Conservation (phyloP, 2,797 vertebrate species). For the Geotria australis region DNA sequence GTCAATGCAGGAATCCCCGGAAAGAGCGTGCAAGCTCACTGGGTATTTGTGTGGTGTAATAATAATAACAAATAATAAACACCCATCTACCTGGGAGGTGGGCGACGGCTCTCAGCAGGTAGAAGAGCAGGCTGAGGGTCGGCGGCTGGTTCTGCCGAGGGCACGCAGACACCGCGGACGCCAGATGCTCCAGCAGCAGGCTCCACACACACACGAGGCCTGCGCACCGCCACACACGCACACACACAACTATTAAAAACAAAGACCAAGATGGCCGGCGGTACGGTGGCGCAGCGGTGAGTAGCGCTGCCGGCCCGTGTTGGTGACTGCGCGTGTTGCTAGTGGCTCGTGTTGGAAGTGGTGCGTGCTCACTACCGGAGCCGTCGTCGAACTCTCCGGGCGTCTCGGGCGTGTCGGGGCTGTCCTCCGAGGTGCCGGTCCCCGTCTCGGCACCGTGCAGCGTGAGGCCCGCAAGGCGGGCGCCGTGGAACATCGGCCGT, state of each 20-base stretch:
- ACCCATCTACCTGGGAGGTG: conserved; percentile 50
- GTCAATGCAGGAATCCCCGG: too few relatives aligned
- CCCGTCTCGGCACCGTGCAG: conserved; percentile 28
- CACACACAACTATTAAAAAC: too few relatives aligned
- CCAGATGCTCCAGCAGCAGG: conserved; percentile 62
- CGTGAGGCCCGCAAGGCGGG: conserved; percentile 44
- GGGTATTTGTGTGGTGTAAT: too few relatives aligned
- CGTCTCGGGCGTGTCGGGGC: conserved; percentile 48
- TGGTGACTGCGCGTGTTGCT: too few relatives aligned
- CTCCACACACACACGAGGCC: conserved; percentile 93
- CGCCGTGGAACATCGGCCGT: conserved; percentile 63
- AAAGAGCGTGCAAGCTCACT: too few relatives aligned
- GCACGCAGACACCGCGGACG: conserved; percentile 67
- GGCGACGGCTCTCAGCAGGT: conserved; percentile 50
- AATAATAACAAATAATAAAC: too few relatives aligned
- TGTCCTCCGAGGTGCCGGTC: conserved; percentile 56
- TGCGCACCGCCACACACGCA: conserved; percentile 6
- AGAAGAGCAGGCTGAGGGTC: conserved; percentile 63
- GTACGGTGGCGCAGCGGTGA: not conserved
- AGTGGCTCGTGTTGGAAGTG: too few relatives aligned
- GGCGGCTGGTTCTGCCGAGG: conserved; percentile 82
- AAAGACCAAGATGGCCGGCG: too few relatives aligned
- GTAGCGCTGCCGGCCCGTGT: too few relatives aligned
- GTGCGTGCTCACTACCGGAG: too few relatives aligned
- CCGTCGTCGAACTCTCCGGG: conserved; percentile 53